A percentile compares a stretch with the other conserved stretches of the same genome.
Conservation (phyloP, 30 jellyfish, hydroid and myxozoan species). For the Rhopilema esculentum region DNA sequence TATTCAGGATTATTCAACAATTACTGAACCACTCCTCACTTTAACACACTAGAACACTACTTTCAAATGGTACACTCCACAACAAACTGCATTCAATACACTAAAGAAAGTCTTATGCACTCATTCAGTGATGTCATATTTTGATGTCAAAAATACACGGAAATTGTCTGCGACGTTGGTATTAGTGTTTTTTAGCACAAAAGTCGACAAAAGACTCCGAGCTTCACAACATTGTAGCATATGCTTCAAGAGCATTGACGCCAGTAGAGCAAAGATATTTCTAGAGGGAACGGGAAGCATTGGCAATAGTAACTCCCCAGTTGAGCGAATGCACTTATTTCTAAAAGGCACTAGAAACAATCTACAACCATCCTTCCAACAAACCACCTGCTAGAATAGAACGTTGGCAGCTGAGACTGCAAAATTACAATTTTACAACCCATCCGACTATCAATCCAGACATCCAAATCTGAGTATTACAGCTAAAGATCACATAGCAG, state of each 20-base stretch:
- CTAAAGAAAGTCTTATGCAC: neutral
- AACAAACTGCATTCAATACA: neutral
- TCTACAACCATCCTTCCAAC: no score
- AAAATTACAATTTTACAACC: no score
- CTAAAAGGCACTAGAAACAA: conserved; percentile 55
- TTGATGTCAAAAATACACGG: conserved; percentile 31
- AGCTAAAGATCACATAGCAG: neutral
- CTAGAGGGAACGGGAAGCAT: conserved; percentile 20
- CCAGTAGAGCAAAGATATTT: conserved; percentile 4
- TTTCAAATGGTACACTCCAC: conserved; percentile 32
- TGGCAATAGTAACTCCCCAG: conserved; percentile 40
- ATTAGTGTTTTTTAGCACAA: neutral
- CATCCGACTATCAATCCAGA: no score
- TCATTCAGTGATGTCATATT: conserved; percentile 3
- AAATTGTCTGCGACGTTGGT: no score
- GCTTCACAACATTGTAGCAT: neutral
- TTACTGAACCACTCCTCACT: conserved; percentile 23
- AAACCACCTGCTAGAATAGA: no score
- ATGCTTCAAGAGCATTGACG: conserved; percentile 25
- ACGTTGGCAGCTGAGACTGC: no score
- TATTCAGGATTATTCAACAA: conserved; percentile 16
- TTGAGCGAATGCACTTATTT: conserved; percentile 13
- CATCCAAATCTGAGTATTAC: no score
- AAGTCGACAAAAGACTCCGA: no score
- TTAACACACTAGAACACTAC: conserved; percentile 29